Evolutionary conservation across 2,797 vertebrate species (phyloP), one percentile per base, ranked within the genome.

Genomic region (Pyrrhura leucotis): DNA sequence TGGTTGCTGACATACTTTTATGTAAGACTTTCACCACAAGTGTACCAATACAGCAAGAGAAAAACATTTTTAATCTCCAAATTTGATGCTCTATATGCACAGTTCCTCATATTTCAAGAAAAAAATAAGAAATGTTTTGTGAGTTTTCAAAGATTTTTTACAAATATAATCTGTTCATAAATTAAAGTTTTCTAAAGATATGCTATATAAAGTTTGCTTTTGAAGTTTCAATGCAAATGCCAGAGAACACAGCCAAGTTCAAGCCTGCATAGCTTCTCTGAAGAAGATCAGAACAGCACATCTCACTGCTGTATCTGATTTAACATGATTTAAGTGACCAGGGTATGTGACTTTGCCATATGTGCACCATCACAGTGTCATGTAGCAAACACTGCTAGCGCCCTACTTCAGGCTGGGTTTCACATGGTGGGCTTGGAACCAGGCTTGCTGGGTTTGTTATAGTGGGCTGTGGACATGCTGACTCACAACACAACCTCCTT

Each of bases 11-110:
- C 79, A 77, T 48, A 77, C 68, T 89, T 61, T 76, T 35, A 59
- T 45, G 65, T 31, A 79, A 94, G 81, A 89, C 78, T 93, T 92
- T 81, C 73, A 91, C 62, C 76, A 84, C 69, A 88, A 90, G 66
- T 18, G 28, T 53, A 67, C 45, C 47, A 0, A 65, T 14, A 67
- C 1, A 0, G 79, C 75, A 91, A 71, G 12, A 16, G 83, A 93
- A 90, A 85, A 1, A 68, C 5, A 33, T 31, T 86, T 83, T 53
- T 56, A 16, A 40, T 53, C 61, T 80, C 51, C 23, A 80, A 42
- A 80, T 61, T 18, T 42, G 6, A 74, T 29, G 14, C 82, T 76
- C 37, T 53, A 33, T 40, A 45, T 18, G 35, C 25, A 44, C 8
- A 14, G 28, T 42, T 91, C 45, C 4, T 29, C 3, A 0, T 21